phyloP scores from a whole-genome alignment of 2,888 invertebrate species.

The Ophion ventricosus region DNA sequence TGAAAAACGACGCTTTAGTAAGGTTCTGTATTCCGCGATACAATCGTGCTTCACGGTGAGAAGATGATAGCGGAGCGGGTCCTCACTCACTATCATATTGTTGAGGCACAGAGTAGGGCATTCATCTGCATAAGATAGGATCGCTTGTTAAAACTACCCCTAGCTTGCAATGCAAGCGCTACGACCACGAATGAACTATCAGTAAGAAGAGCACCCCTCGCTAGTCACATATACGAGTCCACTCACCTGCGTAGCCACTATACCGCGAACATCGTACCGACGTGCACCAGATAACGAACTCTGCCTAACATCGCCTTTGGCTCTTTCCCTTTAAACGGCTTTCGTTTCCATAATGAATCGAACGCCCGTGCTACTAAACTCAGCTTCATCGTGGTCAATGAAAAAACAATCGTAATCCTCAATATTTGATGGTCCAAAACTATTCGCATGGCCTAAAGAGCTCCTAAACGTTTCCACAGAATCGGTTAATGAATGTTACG shows the following conservation, averaged over 20 bases:
- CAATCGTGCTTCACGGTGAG: slow-evolving; percentile 70
- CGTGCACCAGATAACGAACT: slow-evolving; percentile 13
- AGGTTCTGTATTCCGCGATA: slow-evolving; percentile 73
- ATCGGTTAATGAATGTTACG: neutral
- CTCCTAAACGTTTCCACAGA: neutral
- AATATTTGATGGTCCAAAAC: neutral
- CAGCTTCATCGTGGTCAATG: neutral
- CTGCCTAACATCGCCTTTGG: slow-evolving; percentile 13
- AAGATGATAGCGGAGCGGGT: slow-evolving; percentile 71
- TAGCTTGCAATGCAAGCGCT: slow-evolving; percentile 70
- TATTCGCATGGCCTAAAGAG: neutral
- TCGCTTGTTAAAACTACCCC: slow-evolving; percentile 82
- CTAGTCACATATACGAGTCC: slow-evolving; percentile 25
- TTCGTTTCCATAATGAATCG: slow-evolving; percentile 30
- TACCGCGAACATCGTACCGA: slow-evolving; percentile 75
- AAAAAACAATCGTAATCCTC: neutral
- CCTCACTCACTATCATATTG: slow-evolving; percentile 41
- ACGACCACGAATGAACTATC: slow-evolving; percentile 58
- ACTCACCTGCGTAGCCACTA: slow-evolving; percentile 67
- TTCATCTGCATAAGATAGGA: slow-evolving; percentile 81
- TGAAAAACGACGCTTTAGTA: slow-evolving; percentile 38
- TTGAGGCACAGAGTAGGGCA: slow-evolving; percentile 70
- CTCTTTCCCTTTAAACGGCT: slow-evolving; percentile 18
- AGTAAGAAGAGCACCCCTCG: slow-evolving; percentile 18
- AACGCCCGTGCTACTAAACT: slow-evolving; percentile 11